Percentiles rank a stretch among this genome's conserved stretches.
These are phyloP conservation scores for Acrobasis consociella DNA, from an alignment of 2,888 invertebrate species.

Conservation along the genomic window DNA sequence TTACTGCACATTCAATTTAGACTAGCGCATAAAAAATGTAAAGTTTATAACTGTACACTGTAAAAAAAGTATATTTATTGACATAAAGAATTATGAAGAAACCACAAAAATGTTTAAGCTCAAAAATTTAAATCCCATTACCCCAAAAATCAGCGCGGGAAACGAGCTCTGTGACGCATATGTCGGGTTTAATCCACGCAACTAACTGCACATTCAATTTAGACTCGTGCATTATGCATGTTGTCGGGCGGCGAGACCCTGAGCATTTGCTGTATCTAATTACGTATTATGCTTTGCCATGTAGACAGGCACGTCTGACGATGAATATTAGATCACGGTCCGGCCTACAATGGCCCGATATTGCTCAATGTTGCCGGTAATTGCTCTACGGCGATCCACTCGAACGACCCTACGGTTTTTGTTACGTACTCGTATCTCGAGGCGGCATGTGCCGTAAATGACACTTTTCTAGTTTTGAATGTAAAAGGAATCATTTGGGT, in stretches of 20 bases:
- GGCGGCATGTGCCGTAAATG: constrained; percentile 16
- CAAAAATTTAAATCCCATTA: background rate
- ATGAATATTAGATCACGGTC: constrained; percentile 77
- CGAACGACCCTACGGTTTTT: constrained; percentile 31
- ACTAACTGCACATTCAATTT: constrained; percentile 78
- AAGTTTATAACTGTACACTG: too few relatives aligned
- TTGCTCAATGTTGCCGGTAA: constrained; percentile 55
- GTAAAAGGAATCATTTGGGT: constrained; percentile 10
- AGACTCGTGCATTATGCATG: constrained; percentile 77
- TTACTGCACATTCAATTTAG: constrained; percentile 78
- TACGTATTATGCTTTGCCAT: constrained; percentile 78
- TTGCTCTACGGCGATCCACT: constrained; percentile 41
- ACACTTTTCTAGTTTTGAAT: constrained; percentile 20
- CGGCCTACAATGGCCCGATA: constrained; percentile 61
- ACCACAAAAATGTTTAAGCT: background rate
- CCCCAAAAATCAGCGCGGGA: background rate
- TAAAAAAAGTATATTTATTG: too few relatives aligned
- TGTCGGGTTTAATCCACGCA: constrained; percentile 61
- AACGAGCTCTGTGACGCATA: constrained; percentile 21
- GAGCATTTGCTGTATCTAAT: constrained; percentile 79
- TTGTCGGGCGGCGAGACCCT: constrained; percentile 50
- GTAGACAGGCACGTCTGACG: constrained; percentile 70
- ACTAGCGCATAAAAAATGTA: constrained; percentile 77
- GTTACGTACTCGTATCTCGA: background rate
- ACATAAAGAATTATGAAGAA: too few relatives aligned